Evolutionary conservation across 2,113 vertebrate species (phyloP).

Genomic region (Mesocricetus auratus): DNA sequence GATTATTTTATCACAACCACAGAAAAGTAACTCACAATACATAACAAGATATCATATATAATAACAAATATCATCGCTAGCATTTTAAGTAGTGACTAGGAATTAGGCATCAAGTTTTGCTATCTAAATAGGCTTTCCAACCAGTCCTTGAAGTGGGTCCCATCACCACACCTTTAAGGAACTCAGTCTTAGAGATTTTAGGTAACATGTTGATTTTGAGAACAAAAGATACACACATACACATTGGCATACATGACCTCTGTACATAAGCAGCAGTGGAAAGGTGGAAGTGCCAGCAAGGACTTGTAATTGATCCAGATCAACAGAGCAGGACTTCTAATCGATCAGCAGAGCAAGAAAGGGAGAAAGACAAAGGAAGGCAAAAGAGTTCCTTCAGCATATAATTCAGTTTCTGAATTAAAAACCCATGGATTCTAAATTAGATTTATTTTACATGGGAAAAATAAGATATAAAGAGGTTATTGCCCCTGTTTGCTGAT

Average conservation of each 20-base stretch:
- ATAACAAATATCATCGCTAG: background rate
- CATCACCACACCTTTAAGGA: constrained; percentile 7
- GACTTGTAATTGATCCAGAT: background rate
- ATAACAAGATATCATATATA: background rate
- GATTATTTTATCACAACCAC: background rate
- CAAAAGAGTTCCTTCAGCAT: background rate
- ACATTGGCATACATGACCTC: background rate
- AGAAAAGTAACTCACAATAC: background rate
- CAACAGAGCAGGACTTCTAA: background rate
- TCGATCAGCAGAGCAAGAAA: background rate
- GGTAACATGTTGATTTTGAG: constrained; percentile 19
- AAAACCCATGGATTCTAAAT: constrained; percentile 13
- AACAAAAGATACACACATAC: background rate
- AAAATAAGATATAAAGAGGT: constrained; percentile 39
- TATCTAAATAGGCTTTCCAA: constrained; percentile 34
- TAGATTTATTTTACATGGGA: constrained; percentile 18
- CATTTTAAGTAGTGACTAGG: constrained; percentile 39
- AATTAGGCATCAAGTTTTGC: constrained; percentile 20
- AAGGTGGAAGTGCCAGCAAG: background rate
- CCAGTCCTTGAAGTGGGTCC: background rate
- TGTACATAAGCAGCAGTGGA: background rate
- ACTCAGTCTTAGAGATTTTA: background rate
- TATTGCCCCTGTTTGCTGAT: background rate
- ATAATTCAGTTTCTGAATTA: background rate
- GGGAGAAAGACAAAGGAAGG: constrained; percentile 5